These are phyloP conservation scores for Cephalopachus bancanus DNA, from an alignment of 2,797 vertebrate species.

Conservation along the genomic window DNA sequence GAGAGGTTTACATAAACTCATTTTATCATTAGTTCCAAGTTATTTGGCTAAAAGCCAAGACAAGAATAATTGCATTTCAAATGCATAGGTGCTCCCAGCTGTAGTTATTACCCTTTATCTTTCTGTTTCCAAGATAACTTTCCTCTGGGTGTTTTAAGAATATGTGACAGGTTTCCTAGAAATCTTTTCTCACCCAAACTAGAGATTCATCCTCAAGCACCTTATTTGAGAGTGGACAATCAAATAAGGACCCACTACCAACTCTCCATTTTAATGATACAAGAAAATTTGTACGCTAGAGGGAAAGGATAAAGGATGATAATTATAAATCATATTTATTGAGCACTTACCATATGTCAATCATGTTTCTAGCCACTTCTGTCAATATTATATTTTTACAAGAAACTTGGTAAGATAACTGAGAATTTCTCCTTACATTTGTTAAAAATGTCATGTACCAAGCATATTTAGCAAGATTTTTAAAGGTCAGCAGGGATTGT, in stretches of 20 bases:
- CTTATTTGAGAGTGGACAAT: neutral
- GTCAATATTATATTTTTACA: conserved; percentile 28
- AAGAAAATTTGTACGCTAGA: neutral
- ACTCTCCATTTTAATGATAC: neutral
- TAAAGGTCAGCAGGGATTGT: conserved; percentile 45
- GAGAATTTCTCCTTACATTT: neutral
- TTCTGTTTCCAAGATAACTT: conserved; percentile 34
- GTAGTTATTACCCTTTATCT: neutral
- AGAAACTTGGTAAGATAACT: neutral
- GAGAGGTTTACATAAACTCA: neutral
- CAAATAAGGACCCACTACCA: neutral
- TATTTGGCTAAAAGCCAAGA: conserved; percentile 33
- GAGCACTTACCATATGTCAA: neutral
- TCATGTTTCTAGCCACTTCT: neutral
- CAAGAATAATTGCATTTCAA: conserved; percentile 22
- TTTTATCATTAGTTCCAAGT: conserved; percentile 26
- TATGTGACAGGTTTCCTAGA: neutral
- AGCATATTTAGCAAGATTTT: conserved; percentile 30
- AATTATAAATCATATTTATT: neutral
- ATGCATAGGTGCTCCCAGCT: conserved; percentile 8
- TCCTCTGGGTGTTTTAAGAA: neutral
- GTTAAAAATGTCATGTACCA: neutral
- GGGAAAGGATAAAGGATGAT: neutral
- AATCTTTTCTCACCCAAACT: neutral
- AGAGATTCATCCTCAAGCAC: neutral